phyloP scores from a whole-genome alignment of 2,797 vertebrate species.

The Bryconaethiops microstoma region DNA sequence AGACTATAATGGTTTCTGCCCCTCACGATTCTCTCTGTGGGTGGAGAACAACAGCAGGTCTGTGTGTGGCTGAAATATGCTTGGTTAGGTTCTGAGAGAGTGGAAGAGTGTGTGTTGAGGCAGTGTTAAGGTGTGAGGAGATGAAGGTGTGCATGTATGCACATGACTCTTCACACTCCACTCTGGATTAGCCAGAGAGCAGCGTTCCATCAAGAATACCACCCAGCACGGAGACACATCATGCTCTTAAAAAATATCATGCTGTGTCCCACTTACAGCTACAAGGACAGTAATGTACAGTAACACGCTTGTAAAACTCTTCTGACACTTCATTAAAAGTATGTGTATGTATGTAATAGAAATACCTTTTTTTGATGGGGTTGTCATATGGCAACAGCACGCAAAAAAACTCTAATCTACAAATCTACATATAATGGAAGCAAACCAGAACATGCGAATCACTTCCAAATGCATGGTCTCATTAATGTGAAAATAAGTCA shows the following conservation, averaged over 20 bases:
- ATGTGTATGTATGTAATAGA: too few relatives aligned
- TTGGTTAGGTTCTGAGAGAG: slow-evolving; percentile 31
- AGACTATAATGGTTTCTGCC: slow-evolving; percentile 59
- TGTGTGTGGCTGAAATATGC: slow-evolving; percentile 70
- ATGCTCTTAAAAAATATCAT: slow-evolving; percentile 55
- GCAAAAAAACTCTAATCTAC: too few relatives aligned
- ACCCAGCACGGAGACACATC: slow-evolving; percentile 72
- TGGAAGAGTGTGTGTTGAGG: slow-evolving; percentile 46
- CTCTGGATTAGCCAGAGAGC: slow-evolving; percentile 27
- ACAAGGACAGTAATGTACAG: slow-evolving; percentile 45
- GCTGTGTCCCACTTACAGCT: slow-evolving; percentile 8
- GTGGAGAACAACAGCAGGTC: slow-evolving; percentile 69
- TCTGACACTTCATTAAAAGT: not conserved
- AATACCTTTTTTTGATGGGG: too few relatives aligned
- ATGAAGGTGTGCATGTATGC: slow-evolving; percentile 72
- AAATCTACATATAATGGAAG: too few relatives aligned
- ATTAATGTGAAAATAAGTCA: too few relatives aligned
- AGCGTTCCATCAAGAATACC: slow-evolving; percentile 66
- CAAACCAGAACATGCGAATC: too few relatives aligned
- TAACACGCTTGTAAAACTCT: slow-evolving; percentile 11
- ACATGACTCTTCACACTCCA: slow-evolving; percentile 63
- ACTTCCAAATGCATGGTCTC: too few relatives aligned
- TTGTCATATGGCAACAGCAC: too few relatives aligned
- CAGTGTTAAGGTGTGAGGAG: slow-evolving; percentile 50
- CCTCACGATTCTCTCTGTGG: slow-evolving; percentile 68